Evolutionary conservation across 2,113 vertebrate species (phyloP), one percentile per base, ranked within the genome.

Genomic region (Sardina pilchardus): DNA sequence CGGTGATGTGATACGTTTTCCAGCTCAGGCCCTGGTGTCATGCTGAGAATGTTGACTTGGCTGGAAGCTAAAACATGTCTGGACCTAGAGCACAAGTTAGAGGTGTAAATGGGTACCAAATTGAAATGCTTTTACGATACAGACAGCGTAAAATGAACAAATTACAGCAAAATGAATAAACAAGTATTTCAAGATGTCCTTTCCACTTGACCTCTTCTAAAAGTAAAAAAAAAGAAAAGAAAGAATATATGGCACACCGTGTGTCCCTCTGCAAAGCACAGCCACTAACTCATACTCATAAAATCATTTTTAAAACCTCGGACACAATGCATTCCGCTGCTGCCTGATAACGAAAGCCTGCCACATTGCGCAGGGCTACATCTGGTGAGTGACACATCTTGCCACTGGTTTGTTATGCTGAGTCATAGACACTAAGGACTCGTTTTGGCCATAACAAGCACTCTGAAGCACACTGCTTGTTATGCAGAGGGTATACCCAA

Each of bases 311-410:
- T 30, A n/a, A 10, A n/a, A 71, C 63, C 63, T 63, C 59, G 24
- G 24, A 26, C n/a, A 75, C 67, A 75, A 30, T 78, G 30, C 26
- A 34, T 34, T 36, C 12, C 30, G 71, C 1, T 16, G 16, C 71
- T 14, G 0, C 71, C 71, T 78, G 30, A 78, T 78, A 16, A 17
- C 10, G 1, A 34, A 34, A 14, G 14, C 71, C 30, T 78, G 71
- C 16, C 71, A 78, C 71, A 78, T 12, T 17, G 71, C 12, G 34
- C 71, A 78, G 63, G 63, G 36, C 71, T 36, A 78, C 30, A 78
- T 78, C 30, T 34, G 71, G 71, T 34, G 71, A 78, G 39, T 78
- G 71, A 78, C 71, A 78, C 34, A 78, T 78, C 71, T 78, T 34
- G 71, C 71, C 71, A 78, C 71, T 34, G 34, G 71, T 78, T 78